phyloP scores from a whole-genome alignment of 2,888 invertebrate species.

The Thymelicus sylvestris region DNA sequence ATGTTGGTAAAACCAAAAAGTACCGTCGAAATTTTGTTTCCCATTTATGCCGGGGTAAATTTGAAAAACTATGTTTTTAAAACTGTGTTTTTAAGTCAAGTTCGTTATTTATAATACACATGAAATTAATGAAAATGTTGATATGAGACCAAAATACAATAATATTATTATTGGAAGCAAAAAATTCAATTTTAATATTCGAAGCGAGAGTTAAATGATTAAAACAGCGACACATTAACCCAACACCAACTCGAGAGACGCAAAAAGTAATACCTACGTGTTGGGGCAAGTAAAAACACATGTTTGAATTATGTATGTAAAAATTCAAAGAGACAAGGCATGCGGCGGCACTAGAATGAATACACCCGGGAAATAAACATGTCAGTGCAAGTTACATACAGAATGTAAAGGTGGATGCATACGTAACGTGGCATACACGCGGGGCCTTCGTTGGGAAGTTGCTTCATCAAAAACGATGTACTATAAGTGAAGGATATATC shows the following conservation, averaged over 20 bases:
- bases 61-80: neutral
- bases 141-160: neutral
- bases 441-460: conserved; percentile 2
- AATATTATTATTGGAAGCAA: neutral
- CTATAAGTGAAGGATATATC: neutral
- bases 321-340: conserved; percentile 58
- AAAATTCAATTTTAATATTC: neutral
- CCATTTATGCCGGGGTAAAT: neutral
- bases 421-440: conserved; percentile 38
- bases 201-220: conserved; percentile 3
- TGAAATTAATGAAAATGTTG: neutral
- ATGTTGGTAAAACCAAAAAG: conserved; percentile 17
- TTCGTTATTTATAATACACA: neutral
- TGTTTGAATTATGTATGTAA: conserved; percentile 43
- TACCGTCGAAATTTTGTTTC: conserved; percentile 3
- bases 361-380: conserved; percentile 67
- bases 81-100: too few relatives aligned
- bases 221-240: conserved; percentile 13
- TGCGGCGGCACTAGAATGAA: conserved; percentile 49
- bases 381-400: conserved; percentile 53
- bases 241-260: conserved; percentile 5
- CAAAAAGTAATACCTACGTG: conserved; percentile 53
- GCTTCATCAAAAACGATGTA: neutral
- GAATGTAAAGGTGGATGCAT: conserved; percentile 46
- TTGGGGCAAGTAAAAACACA: conserved; percentile 40